phyloP scores from a whole-genome alignment of 2,113 vertebrate genomes.

The Phyllopteryx taeniolatus region DNA sequence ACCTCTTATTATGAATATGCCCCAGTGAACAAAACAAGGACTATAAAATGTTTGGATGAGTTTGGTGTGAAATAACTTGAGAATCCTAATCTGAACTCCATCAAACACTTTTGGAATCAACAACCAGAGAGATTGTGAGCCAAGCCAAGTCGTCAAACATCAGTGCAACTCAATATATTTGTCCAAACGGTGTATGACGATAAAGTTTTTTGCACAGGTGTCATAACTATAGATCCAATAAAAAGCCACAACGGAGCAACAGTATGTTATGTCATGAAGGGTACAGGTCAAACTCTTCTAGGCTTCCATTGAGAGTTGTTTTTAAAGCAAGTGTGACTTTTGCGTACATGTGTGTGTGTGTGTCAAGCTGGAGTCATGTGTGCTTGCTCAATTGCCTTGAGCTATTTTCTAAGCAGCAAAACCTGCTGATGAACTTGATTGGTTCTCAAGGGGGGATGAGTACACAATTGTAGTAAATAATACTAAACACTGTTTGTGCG shows the following conservation, averaged over 20 bases:
- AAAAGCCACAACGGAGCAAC: background rate
- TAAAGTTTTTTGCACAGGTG: no score
- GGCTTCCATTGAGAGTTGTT: background rate
- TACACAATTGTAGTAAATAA: constrained; percentile 12
- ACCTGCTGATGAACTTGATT: constrained; percentile 12
- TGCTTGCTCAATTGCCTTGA: constrained; percentile 12
- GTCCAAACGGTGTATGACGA: no score
- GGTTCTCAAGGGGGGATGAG: constrained; percentile 5
- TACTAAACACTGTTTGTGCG: no score
- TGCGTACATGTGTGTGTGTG: background rate
- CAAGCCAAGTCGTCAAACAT: no score
- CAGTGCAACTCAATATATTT: no score
- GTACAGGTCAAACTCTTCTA: no score
- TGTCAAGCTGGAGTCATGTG: constrained; percentile 7
- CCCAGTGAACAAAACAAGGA: background rate
- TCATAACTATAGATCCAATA: no score
- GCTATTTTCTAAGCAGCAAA: constrained; percentile 18
- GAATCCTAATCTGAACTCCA: no score
- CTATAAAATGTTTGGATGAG: background rate
- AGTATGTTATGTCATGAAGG: no score
- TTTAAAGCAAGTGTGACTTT: background rate
- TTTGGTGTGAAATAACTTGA: background rate
- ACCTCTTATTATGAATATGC: background rate
- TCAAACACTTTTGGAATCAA: no score
- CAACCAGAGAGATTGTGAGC: no score